These are phyloP conservation scores for Ptychochromis oligacanthus DNA, from an alignment of 2,113 vertebrate genomes.

Conservation along the genomic window DNA sequence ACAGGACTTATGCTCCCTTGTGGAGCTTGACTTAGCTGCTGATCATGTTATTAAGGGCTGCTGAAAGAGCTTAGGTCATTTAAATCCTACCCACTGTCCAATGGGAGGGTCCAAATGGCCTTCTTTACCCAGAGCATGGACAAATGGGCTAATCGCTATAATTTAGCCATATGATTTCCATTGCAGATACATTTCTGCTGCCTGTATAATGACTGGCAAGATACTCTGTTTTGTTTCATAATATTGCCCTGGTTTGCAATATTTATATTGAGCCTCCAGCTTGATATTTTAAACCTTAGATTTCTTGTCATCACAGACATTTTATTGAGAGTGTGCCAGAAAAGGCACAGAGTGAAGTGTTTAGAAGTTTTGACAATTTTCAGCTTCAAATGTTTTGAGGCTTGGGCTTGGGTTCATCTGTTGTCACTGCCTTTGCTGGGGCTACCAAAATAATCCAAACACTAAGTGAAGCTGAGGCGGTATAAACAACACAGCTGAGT, in stretches of 20 bases:
- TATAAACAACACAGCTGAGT: conserved; percentile 25
- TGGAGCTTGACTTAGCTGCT: conserved; percentile 39
- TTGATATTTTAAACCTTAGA: neutral
- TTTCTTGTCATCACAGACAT: neutral
- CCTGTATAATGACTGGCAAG: neutral
- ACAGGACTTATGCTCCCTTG: conserved; percentile 25
- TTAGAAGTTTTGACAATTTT: conserved; percentile 44
- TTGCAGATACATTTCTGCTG: neutral
- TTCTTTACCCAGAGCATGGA: neutral
- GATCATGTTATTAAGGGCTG: conserved; percentile 35
- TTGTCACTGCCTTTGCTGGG: neutral
- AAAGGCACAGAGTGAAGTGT: neutral
- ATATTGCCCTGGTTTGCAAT: neutral
- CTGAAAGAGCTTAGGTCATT: conserved; percentile 31
- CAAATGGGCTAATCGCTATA: conserved; percentile 27
- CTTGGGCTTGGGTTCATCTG: neutral
- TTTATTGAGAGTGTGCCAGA: neutral
- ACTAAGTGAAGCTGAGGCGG: neutral
- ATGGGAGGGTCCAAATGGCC: neutral
- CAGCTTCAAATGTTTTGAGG: conserved; percentile 27
- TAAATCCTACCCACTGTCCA: conserved; percentile 24
- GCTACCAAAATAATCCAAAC: conserved; percentile 4
- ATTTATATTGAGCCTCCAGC: neutral
- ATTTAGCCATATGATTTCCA: neutral
- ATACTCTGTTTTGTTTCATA: neutral